Evolutionary conservation across 2,888 invertebrate genomes (phyloP).

Genomic region (Caenorhabditis sp.): DNA sequence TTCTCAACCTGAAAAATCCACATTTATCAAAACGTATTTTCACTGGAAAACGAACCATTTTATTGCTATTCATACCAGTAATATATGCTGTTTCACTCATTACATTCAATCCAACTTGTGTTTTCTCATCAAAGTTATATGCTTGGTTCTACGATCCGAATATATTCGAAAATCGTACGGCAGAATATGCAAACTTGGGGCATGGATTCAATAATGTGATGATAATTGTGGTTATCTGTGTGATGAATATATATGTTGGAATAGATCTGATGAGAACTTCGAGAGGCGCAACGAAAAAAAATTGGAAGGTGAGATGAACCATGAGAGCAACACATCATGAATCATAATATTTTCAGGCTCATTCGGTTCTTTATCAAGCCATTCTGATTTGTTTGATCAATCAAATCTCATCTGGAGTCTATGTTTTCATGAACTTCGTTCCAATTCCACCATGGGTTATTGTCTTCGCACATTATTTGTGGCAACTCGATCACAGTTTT

Average conservation of each 20-base stretch:
- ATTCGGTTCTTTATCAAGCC: slow-evolving; percentile 1
- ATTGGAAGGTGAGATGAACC: background rate
- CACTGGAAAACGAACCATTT: background rate
- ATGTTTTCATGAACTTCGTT: slow-evolving; percentile 10
- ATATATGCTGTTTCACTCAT: background rate
- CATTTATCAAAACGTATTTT: background rate
- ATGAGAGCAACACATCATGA: background rate
- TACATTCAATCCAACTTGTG: slow-evolving; percentile 2
- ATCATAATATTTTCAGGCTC: background rate
- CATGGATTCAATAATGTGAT: slow-evolving; percentile 8
- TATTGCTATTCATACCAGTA: slow-evolving; percentile 2
- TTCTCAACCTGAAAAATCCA: slow-evolving; percentile 3
- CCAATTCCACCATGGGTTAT: slow-evolving; percentile 2
- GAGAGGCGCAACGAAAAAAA: background rate
- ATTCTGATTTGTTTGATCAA: slow-evolving; percentile 6
- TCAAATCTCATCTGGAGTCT: slow-evolving; percentile 1
- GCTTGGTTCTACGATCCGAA: slow-evolving; percentile 11
- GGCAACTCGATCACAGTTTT: slow-evolving; percentile 5
- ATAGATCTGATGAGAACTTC: background rate
- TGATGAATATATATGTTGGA: slow-evolving; percentile 1
- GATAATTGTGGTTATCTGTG: background rate
- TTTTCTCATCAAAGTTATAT: slow-evolving; percentile 3
- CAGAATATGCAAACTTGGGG: slow-evolving; percentile 4
- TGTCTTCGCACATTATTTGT: slow-evolving; percentile 1
- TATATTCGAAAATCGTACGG: background rate